phyloP scores from a whole-genome alignment of 2,888 invertebrate genomes.

The Agrotis exclamationis region DNA sequence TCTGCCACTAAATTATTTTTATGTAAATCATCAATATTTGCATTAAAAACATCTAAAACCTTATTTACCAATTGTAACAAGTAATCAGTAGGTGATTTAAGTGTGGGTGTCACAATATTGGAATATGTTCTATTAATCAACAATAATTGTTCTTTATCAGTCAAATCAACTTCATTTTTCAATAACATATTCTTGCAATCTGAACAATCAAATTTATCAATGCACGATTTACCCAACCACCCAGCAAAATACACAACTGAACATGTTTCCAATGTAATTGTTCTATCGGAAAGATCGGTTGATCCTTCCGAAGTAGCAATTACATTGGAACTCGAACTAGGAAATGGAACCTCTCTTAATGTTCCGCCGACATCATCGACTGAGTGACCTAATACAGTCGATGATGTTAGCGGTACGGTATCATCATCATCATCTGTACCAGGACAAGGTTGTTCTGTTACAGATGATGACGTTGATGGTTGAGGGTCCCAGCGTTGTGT shows the following conservation, averaged over 20 bases:
- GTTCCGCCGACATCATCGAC: not conserved
- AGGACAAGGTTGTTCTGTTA: not conserved
- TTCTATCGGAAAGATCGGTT: not conserved
- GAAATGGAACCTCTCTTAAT: not conserved
- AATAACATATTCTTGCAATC: constrained; percentile 16
- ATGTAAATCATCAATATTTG: not conserved
- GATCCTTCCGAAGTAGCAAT: constrained; percentile 1
- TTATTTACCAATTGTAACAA: too few species aligned
- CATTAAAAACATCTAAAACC: too few species aligned
- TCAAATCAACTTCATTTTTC: not conserved
- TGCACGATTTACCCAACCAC: not conserved
- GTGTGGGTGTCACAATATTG: not conserved
- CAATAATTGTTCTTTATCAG: too few species aligned
- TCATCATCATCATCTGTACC: not conserved
- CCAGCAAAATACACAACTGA: not conserved
- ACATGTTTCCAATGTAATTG: constrained; percentile 1
- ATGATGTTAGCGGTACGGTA: too few species aligned
- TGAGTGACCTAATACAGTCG: too few species aligned
- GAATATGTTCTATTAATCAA: not conserved
- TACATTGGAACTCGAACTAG: not conserved
- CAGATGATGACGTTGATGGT: constrained; percentile 1
- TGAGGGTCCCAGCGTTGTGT: not conserved
- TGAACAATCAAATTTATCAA: constrained; percentile 6
- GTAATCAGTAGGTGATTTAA: too few species aligned
- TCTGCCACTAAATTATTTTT: not conserved